phyloP scores from a whole-genome alignment of 2,888 invertebrate genomes.

The Drosophila paracracens region DNA sequence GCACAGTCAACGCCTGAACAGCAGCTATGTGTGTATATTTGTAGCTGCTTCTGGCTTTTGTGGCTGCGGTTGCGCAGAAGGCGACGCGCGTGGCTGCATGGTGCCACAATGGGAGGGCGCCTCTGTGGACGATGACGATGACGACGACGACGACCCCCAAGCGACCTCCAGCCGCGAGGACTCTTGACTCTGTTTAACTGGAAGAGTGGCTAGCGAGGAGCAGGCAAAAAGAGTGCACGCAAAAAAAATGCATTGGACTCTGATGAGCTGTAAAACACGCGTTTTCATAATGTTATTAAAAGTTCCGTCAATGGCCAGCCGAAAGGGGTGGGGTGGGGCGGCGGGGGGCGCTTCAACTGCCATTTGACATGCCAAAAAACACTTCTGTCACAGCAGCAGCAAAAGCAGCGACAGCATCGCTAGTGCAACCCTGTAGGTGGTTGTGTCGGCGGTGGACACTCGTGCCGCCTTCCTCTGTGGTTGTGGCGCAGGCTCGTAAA shows the following conservation, averaged over 20 bases:
- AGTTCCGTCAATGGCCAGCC: conserved; percentile 25
- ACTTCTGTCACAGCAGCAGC: conserved; percentile 77
- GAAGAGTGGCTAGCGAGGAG: conserved; percentile 31
- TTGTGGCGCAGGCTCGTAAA: conserved; percentile 54
- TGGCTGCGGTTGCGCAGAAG: conserved; percentile 77
- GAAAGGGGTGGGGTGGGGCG: conserved; percentile 11
- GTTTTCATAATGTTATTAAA: conserved; percentile 79
- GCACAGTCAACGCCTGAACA: conserved; percentile 41
- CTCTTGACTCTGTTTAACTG: conserved; percentile 66
- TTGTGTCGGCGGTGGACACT: conserved; percentile 48
- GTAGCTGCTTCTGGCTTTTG: conserved; percentile 67
- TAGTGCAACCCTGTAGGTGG: conserved; percentile 33
- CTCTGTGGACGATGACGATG: conserved; percentile 64
- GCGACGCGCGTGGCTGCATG: conserved; percentile 83
- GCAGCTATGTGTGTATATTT: conserved; percentile 17
- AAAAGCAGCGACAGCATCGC: conserved; percentile 19
- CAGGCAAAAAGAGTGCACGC: conserved; percentile 52
- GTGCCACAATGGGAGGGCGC: conserved; percentile 84
- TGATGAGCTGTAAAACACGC: conserved; percentile 80
- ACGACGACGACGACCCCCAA: conserved; percentile 65
- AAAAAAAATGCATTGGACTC: conserved; percentile 60
- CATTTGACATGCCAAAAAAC: conserved; percentile 80
- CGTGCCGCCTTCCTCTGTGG: conserved; percentile 50
- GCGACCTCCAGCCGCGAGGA: conserved; percentile 79
- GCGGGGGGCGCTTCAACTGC: conserved; percentile 57